phyloP scores from a whole-genome alignment of 2,797 vertebrate species.

The Manis pentadactyla region DNA sequence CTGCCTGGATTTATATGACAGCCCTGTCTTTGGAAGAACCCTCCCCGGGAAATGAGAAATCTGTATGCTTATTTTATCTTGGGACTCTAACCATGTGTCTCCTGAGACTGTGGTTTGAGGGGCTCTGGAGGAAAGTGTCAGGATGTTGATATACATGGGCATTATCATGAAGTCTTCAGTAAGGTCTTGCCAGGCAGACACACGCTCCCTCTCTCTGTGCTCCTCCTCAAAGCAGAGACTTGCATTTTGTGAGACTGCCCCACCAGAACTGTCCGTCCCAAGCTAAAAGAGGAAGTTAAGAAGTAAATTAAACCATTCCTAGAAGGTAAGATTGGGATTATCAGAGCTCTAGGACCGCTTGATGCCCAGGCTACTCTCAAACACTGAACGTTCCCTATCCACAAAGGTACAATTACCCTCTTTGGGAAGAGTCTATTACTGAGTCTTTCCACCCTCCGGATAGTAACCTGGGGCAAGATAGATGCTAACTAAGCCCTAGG shows the following conservation, averaged over 20 bases:
- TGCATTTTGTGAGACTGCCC: neutral
- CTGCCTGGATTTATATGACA: neutral
- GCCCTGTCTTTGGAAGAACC: neutral
- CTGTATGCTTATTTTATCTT: neutral
- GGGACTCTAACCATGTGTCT: neutral
- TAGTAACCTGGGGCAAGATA: neutral
- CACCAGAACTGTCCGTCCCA: neutral
- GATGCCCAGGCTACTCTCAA: neutral
- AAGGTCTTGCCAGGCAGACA: neutral
- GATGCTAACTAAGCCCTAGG: neutral
- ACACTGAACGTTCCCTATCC: neutral
- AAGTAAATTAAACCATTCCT: too few relatives aligned
- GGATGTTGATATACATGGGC: neutral
- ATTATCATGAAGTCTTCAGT: neutral
- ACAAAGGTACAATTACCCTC: neutral
- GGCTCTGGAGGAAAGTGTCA: neutral
- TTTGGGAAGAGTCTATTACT: neutral
- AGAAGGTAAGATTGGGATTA: neutral
- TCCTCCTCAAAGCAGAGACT: neutral
- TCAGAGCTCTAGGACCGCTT: neutral
- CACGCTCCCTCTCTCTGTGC: neutral
- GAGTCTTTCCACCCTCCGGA: neutral
- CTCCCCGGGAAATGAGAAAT: neutral
- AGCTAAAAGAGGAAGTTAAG: neutral
- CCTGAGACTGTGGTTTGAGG: neutral